Percentiles rank a stretch among this genome's conserved stretches.
phyloP scores from a whole-genome alignment of 2,797 vertebrate species.

The Gastrophryne carolinensis region DNA sequence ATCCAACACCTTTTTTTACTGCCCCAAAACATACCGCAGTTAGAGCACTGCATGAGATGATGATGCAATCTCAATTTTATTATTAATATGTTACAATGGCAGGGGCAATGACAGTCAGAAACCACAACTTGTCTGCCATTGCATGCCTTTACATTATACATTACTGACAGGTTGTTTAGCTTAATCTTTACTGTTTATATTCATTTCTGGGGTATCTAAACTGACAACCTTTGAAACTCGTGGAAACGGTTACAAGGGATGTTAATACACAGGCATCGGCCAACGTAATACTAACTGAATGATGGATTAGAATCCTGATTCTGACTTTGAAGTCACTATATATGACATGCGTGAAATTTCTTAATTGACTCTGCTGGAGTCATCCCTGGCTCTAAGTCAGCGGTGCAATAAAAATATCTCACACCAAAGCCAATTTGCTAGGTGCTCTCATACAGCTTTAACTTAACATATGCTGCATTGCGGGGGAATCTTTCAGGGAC shows the following conservation, averaged over 20 bases:
- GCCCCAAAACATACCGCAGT: background rate
- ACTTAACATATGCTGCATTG: background rate
- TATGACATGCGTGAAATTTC: constrained; percentile 22
- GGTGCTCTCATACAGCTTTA: background rate
- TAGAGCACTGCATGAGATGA: background rate
- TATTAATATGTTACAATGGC: background rate
- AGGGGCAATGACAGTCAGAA: constrained; percentile 1
- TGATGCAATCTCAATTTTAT: background rate
- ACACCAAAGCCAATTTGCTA: background rate
- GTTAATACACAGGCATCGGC: background rate
- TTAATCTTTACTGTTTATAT: background rate
- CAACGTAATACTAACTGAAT: constrained; percentile 20
- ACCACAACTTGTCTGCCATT: background rate
- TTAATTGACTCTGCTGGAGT: constrained; percentile 11
- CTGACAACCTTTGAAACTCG: background rate
- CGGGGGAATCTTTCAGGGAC: background rate
- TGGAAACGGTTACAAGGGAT: background rate
- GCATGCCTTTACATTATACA: background rate
- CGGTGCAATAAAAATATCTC: constrained; percentile 26
- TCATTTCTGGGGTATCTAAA: constrained; percentile 18
- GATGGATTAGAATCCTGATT: constrained; percentile 18
- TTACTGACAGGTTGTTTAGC: constrained; percentile 15
- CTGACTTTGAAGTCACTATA: constrained; percentile 28
- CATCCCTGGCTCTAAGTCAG: constrained; percentile 20
- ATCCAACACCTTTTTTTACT: background rate